Percentiles rank a stretch among this genome's conserved stretches.
Conservation (phyloP, 2,888 invertebrate species). For the Dasypogon diadema region DNA sequence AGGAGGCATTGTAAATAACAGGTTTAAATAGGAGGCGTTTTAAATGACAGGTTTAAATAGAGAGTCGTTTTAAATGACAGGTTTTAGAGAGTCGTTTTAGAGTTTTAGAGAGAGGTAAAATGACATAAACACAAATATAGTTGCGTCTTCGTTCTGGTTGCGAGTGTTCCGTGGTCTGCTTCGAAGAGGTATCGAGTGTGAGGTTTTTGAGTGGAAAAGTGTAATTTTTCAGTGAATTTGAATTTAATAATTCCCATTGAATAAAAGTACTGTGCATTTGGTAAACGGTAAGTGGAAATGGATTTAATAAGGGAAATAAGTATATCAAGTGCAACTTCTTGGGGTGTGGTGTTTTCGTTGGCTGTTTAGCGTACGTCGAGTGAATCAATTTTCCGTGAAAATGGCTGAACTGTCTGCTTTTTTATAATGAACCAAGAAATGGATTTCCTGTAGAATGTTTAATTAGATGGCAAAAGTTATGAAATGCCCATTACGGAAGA, state of each 20-base stretch:
- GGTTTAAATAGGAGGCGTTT: no score
- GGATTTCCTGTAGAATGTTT: no score
- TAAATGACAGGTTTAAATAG: no score
- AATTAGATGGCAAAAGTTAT: not conserved
- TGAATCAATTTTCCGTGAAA: slow-evolving; percentile 41
- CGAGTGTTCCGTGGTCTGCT: slow-evolving; percentile 38
- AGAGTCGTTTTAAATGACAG: no score
- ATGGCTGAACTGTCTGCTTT: slow-evolving; percentile 35
- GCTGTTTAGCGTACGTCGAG: slow-evolving; percentile 2
- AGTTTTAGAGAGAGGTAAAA: no score
- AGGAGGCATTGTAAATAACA: no score
- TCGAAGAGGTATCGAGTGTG: slow-evolving; percentile 33
- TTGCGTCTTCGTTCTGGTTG: slow-evolving; percentile 29
- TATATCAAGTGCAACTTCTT: slow-evolving; percentile 16
- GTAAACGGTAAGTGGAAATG: slow-evolving; percentile 56
- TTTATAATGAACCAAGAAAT: not conserved
- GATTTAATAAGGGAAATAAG: not conserved
- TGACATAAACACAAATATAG: slow-evolving; percentile 26
- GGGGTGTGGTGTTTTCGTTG: slow-evolving; percentile 40
- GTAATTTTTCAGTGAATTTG: slow-evolving; percentile 35
- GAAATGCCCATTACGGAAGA: not conserved
- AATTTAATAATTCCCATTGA: not conserved
- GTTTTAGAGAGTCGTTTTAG: no score
- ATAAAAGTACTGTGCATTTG: slow-evolving; percentile 51
- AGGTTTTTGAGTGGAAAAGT: slow-evolving; percentile 23